These are phyloP conservation scores for Lydus trimaculatus DNA, from an alignment of 2,888 invertebrate species.

Conservation along the genomic window DNA sequence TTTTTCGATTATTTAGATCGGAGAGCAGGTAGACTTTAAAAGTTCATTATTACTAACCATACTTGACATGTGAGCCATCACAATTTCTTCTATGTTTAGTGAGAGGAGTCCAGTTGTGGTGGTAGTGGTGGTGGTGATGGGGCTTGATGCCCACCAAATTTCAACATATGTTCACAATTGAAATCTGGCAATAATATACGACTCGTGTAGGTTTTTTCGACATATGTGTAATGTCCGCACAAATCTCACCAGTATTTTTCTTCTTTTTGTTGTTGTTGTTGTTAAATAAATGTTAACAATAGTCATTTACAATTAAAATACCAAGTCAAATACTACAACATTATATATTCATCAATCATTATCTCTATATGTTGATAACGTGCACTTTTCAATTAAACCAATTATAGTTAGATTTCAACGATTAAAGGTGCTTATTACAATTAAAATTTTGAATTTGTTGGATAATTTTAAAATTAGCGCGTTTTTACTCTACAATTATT, in stretches of 20 bases:
- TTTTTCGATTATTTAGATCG: conserved; percentile 33
- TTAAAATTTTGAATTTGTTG: neutral
- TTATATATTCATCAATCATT: neutral
- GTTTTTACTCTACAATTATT: neutral
- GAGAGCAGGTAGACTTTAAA: conserved; percentile 31
- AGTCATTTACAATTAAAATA: neutral
- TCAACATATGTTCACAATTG: conserved; percentile 32
- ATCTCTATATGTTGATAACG: neutral
- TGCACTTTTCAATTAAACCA: neutral
- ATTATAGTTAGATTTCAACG: neutral
- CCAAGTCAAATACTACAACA: neutral
- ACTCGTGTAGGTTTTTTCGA: conserved; percentile 12
- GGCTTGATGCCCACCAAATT: conserved; percentile 20
- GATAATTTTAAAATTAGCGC: neutral
- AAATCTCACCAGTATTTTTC: neutral
- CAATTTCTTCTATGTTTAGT: neutral
- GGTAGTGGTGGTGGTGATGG: conserved; percentile 10
- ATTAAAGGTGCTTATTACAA: neutral
- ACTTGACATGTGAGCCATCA: conserved; percentile 28
- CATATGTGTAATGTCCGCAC: conserved; percentile 19
- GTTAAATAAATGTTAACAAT: neutral
- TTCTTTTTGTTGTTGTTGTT: too few relatives aligned
- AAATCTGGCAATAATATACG: conserved; percentile 26
- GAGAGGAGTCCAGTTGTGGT: neutral
- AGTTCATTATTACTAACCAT: conserved; percentile 3